Conservation (phyloP, 30 jellyfish, hydroid and myxozoan genomes). For the Hydra vulgaris region DNA sequence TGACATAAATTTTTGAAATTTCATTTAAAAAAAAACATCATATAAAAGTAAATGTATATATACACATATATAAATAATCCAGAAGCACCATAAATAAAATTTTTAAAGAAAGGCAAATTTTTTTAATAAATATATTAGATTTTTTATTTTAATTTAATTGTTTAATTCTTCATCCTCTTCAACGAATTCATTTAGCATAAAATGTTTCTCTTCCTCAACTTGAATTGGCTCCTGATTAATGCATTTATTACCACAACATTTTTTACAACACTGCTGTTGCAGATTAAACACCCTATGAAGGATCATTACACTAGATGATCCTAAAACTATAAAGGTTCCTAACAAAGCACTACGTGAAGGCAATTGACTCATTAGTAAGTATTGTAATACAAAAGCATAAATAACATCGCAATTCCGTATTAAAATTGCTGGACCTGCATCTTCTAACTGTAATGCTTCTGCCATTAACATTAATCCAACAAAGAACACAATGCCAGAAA, state of each 20-base stretch:
- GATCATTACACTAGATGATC: constrained; percentile 65
- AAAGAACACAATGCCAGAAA: constrained; percentile 73
- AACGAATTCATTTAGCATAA: constrained; percentile 4
- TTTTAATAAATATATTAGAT: too few species aligned
- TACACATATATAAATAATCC: too few species aligned
- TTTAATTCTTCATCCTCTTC: constrained; percentile 17
- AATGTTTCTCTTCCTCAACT: constrained; percentile 16
- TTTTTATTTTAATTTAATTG: background rate
- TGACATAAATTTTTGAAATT: too few species aligned
- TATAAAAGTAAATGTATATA: too few species aligned
- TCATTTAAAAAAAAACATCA: too few species aligned
- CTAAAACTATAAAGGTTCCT: constrained; percentile 69
- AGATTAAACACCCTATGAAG: constrained; percentile 42
- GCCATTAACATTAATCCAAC: constrained; percentile 93
- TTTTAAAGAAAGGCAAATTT: background rate
- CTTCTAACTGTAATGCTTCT: constrained; percentile 82
- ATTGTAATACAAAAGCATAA: constrained; percentile 72
- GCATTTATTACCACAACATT: constrained; percentile 5
- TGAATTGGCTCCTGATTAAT: background rate
- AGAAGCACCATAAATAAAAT: too few species aligned
- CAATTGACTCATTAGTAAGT: constrained; percentile 27
- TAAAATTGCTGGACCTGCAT: constrained; percentile 95
- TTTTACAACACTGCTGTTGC: background rate
- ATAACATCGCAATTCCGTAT: constrained; percentile 76
- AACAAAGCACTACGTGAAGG: constrained; percentile 46